Percentiles rank a stretch among this genome's conserved stretches.
phyloP scores from a whole-genome alignment of 2,113 vertebrate genomes.

The Madoqua kirkii region DNA sequence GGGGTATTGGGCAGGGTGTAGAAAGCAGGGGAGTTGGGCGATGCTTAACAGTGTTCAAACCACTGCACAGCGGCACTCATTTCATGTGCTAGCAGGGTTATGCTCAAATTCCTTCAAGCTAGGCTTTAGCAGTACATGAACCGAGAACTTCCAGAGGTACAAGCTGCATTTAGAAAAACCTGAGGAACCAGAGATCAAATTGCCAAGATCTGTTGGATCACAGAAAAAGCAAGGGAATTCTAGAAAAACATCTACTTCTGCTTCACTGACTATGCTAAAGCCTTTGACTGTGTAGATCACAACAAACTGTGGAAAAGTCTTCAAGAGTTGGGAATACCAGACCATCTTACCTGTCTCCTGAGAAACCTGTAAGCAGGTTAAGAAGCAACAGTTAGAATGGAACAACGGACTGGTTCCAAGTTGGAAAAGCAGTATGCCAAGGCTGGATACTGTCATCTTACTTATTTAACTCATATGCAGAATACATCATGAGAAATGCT shows the following conservation, averaged over 20 bases:
- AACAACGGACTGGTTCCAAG: not conserved
- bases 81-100: not conserved
- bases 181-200: not conserved
- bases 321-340: not conserved
- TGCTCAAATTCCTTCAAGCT: not conserved
- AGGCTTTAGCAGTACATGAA: not conserved
- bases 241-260: not conserved
- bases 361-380: not conserved
- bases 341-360: not conserved
- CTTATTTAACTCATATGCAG: not conserved
- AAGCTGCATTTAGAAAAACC: not conserved
- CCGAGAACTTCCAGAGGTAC: not conserved
- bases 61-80: not conserved
- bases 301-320: not conserved
- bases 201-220: not conserved
- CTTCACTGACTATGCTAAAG: not conserved
- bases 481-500: not conserved
- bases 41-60: not conserved
- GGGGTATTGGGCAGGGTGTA: rapidly evolving
- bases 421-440: not conserved
- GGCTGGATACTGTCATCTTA: not conserved
- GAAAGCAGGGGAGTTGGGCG: rapidly evolving
- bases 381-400: not conserved
- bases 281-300: not conserved
- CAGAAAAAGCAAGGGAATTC: not conserved